Conservation (phyloP, 1,140 invertebrate species). For the Listronotus oregonensis region DNA sequence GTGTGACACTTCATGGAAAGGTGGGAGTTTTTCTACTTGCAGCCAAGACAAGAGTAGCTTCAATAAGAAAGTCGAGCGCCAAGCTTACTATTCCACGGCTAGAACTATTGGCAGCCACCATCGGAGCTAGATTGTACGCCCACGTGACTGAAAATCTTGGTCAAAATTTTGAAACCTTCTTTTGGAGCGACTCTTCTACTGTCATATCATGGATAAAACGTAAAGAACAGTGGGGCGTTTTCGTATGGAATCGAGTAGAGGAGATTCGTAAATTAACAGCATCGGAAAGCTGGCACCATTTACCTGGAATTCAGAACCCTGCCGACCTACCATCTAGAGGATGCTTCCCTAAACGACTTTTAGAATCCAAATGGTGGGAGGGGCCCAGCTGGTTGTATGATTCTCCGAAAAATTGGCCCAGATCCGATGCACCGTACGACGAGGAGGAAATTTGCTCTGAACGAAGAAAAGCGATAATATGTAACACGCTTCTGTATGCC, state of each 20-base stretch:
- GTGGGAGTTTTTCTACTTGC: no score
- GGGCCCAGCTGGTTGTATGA: constrained; percentile 48
- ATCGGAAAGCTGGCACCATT: constrained; percentile 49
- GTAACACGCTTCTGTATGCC: constrained; percentile 7
- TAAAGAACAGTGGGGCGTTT: constrained; percentile 41
- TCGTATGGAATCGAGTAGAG: no score
- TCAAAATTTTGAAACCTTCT: constrained; percentile 8
- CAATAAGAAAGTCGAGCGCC: no score
- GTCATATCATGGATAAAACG: constrained; percentile 44
- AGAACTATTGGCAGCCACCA: no score
- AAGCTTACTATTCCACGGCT: no score
- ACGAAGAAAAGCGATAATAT: constrained; percentile 18
- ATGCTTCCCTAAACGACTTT: constrained; percentile 42
- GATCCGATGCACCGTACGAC: background rate
- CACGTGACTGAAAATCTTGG: constrained; percentile 15
- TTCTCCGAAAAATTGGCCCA: constrained; percentile 40
- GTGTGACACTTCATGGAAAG: constrained; percentile 20
- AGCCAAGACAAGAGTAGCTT: no score
- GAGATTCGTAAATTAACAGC: constrained; percentile 47
- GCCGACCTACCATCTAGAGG: constrained; percentile 55
- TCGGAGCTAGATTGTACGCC: no score
- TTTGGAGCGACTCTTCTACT: constrained; percentile 41
- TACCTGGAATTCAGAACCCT: constrained; percentile 54
- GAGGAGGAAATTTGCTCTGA: constrained; percentile 7
- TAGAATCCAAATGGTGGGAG: no score